Percentiles rank a stretch among this genome's conserved stretches.
These are phyloP conservation scores for Prolemur simus DNA, from an alignment of 2,113 vertebrate genomes.

Conservation along the genomic window DNA sequence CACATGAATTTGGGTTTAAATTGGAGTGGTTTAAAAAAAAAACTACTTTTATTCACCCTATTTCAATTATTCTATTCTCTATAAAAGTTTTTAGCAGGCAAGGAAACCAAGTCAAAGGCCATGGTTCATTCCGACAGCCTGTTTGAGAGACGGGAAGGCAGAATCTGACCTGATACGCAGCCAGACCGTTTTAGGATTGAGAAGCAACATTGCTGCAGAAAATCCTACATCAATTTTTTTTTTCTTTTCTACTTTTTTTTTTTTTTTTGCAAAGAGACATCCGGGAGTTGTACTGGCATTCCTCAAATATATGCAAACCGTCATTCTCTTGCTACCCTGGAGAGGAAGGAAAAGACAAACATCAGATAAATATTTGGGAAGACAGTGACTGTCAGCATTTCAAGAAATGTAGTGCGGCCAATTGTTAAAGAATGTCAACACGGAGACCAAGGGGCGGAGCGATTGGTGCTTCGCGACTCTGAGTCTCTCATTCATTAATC, in stretches of 20 bases:
- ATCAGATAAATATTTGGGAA: neutral
- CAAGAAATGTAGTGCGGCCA: fast-evolving
- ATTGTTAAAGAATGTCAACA: neutral
- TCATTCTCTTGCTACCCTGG: neutral
- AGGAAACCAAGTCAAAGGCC: neutral
- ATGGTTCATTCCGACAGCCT: fast-evolving
- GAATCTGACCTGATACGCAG: fast-evolving
- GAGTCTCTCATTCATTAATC: too few relatives aligned
- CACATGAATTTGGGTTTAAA: neutral
- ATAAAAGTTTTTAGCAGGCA: too few relatives aligned
- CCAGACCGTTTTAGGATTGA: too few relatives aligned
- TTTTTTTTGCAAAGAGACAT: too few relatives aligned
- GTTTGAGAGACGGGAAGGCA: neutral
- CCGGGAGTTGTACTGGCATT: fast-evolving
- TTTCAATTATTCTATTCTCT: too few relatives aligned
- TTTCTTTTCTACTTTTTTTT: neutral
- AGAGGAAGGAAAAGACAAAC: neutral
- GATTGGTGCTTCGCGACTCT: fast-evolving
- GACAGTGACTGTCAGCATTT: neutral
- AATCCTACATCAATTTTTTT: neutral
- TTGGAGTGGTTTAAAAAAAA: fast-evolving
- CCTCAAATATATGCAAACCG: fast-evolving
- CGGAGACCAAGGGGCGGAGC: fast-evolving
- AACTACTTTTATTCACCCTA: fast-evolving
- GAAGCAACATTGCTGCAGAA: fast-evolving